Percentiles rank a stretch among this genome's conserved stretches.
Conservation (phyloP, 2,888 invertebrate species). For the Andrena bicolor region DNA sequence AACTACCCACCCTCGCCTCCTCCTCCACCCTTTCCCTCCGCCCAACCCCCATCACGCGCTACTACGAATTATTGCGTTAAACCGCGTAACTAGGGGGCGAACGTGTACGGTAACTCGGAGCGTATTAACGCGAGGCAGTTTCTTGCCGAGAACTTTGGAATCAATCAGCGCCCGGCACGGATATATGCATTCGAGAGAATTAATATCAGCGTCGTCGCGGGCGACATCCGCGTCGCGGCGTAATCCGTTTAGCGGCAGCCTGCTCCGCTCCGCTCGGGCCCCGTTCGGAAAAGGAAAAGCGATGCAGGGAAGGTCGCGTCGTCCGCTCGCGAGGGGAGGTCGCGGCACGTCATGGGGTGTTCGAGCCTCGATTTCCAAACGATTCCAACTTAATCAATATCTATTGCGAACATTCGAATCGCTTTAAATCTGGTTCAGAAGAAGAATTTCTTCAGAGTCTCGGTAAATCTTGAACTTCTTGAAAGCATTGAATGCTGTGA, state of each 20-base stretch:
- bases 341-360: too few relatives aligned
- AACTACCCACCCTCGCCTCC: constrained; percentile 32
- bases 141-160: constrained; percentile 82
- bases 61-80: constrained; percentile 72
- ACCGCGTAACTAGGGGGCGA: constrained; percentile 72
- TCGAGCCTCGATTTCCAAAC: too few relatives aligned
- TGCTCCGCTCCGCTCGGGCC: constrained; percentile 57
- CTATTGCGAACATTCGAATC: too few relatives aligned
- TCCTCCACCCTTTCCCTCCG: background rate
- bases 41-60: constrained; percentile 39
- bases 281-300: constrained; percentile 47
- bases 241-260: constrained; percentile 79
- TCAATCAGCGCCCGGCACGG: constrained; percentile 81
- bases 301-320: background rate
- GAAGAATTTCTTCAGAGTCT: too few relatives aligned
- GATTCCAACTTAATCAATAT: too few relatives aligned
- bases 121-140: constrained; percentile 72
- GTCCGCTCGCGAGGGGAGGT: too few relatives aligned
- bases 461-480: too few relatives aligned
- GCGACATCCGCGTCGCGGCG: constrained; percentile 77
- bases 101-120: constrained; percentile 70
- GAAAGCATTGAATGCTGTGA: too few relatives aligned
- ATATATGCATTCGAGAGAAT: constrained; percentile 81
- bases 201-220: constrained; percentile 82
- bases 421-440: too few relatives aligned